Conservation (phyloP, 92 coral and sea anemone species). For the Epizoanthus illoricatus region DNA sequence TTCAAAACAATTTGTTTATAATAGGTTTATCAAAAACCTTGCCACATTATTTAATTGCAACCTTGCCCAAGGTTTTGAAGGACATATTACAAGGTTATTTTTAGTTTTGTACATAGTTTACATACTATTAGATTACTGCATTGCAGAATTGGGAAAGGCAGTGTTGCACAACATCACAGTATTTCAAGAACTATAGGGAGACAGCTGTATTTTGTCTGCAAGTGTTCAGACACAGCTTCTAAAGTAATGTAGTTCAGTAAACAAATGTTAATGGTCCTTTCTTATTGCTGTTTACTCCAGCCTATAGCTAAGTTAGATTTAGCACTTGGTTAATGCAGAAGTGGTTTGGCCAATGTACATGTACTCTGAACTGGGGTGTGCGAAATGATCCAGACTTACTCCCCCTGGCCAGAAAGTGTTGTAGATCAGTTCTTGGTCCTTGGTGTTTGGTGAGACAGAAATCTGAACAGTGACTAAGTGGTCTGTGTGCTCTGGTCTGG, state of each 20-base stretch:
- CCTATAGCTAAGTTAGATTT: constrained; percentile 64
- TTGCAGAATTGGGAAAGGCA: too few species aligned
- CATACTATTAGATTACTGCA: background rate
- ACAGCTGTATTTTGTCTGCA: background rate
- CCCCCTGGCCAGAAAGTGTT: constrained; percentile 40
- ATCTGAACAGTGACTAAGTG: constrained; percentile 42
- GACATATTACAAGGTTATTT: too few species aligned
- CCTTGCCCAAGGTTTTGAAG: too few species aligned
- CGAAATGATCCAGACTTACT: constrained; percentile 32
- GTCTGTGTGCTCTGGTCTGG: constrained; percentile 28
- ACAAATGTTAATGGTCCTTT: constrained; percentile 45
- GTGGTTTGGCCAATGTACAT: constrained; percentile 47
- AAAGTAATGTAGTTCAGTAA: background rate
- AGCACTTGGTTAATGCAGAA: constrained; percentile 55
- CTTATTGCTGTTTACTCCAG: constrained; percentile 58
- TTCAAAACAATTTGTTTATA: too few species aligned
- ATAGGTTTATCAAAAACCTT: too few species aligned
- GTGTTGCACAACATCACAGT: too few species aligned
- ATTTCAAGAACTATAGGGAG: background rate
- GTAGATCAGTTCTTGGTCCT: constrained; percentile 38
- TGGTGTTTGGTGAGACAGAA: constrained; percentile 33
- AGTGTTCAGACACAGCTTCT: background rate
- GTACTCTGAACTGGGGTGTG: constrained; percentile 42
- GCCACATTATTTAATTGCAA: too few species aligned
- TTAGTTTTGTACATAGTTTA: background rate